These are phyloP conservation scores for Acanthopleura granulata DNA, from an alignment of 2,888 invertebrate species.

Conservation along the genomic window DNA sequence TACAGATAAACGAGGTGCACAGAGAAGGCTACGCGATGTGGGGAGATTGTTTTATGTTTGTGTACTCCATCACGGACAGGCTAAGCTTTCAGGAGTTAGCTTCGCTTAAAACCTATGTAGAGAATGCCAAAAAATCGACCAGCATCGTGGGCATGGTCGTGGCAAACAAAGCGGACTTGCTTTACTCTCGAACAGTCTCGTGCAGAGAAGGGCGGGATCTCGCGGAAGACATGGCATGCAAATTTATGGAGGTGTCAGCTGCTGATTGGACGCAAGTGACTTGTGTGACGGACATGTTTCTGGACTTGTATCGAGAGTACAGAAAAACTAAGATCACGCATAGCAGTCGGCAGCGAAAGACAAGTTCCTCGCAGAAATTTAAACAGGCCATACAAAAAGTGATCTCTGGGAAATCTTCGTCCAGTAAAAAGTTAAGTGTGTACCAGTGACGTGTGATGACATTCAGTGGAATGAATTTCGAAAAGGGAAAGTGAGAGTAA, in stretches of 20 bases:
- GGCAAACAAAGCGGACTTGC: slow-evolving; percentile 60
- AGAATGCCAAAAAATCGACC: slow-evolving; percentile 41
- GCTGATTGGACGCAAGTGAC: slow-evolving; percentile 33
- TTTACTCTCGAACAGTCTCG: slow-evolving; percentile 32
- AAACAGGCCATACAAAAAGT: slow-evolving; percentile 60
- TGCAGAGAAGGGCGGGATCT: slow-evolving; percentile 35
- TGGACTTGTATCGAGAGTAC: slow-evolving; percentile 11
- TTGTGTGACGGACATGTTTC: slow-evolving; percentile 10
- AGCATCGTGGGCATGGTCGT: slow-evolving; percentile 54
- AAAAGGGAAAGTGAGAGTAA: no score
- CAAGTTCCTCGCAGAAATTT: slow-evolving; percentile 41
- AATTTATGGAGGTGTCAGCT: slow-evolving; percentile 44
- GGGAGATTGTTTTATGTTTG: slow-evolving; percentile 64
- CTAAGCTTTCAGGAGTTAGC: slow-evolving; percentile 55
- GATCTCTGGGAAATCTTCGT: slow-evolving; percentile 47
- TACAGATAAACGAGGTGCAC: slow-evolving; percentile 42
- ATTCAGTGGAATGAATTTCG: no score
- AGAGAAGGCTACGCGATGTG: slow-evolving; percentile 61
- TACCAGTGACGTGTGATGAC: not conserved
- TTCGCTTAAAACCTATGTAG: slow-evolving; percentile 53
- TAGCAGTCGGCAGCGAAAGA: slow-evolving; percentile 13
- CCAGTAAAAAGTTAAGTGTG: slow-evolving; percentile 19
- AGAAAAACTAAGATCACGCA: not conserved
- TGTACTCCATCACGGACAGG: slow-evolving; percentile 63
- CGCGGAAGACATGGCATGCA: slow-evolving; percentile 35